A percentile compares a stretch with the other conserved stretches of the same genome.
Conservation (phyloP, 2,113 vertebrate species). For the Perca fluviatilis region DNA sequence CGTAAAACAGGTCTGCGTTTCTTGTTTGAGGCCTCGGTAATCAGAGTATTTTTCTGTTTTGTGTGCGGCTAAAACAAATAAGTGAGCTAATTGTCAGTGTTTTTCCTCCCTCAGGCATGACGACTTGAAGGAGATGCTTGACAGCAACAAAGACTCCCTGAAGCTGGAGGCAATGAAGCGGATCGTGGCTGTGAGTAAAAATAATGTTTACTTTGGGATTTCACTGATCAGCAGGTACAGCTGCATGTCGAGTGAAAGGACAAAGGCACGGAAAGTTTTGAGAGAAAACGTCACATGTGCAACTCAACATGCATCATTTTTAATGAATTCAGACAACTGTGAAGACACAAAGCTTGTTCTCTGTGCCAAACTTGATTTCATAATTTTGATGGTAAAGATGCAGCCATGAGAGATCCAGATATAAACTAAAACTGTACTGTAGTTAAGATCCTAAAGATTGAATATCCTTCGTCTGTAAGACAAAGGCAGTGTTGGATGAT, state of each 20-base stretch:
- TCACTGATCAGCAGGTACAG: neutral
- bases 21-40: neutral
- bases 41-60: neutral
- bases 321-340: neutral
- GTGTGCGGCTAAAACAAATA: neutral
- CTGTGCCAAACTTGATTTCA: neutral
- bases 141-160: conserved; percentile 98
- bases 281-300: neutral
- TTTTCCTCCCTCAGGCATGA: conserved; percentile 88
- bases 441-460: neutral
- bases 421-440: neutral
- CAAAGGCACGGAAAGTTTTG: neutral
- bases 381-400: neutral
- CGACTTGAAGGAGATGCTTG: conserved; percentile 98
- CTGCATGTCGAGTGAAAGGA: neutral
- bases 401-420: neutral
- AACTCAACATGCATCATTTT: neutral
- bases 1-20: conserved; percentile 2
- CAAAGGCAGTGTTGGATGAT: conserved; percentile 10
- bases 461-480: neutral
- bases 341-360: neutral
- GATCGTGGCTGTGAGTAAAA: conserved; percentile 93
- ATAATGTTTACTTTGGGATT: conserved; percentile 33
- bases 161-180: conserved; percentile 99
- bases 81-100: conserved; percentile 15